Evolutionary conservation across 1,140 invertebrate genomes (phyloP).

Genomic region (Camponotus vicinus): DNA sequence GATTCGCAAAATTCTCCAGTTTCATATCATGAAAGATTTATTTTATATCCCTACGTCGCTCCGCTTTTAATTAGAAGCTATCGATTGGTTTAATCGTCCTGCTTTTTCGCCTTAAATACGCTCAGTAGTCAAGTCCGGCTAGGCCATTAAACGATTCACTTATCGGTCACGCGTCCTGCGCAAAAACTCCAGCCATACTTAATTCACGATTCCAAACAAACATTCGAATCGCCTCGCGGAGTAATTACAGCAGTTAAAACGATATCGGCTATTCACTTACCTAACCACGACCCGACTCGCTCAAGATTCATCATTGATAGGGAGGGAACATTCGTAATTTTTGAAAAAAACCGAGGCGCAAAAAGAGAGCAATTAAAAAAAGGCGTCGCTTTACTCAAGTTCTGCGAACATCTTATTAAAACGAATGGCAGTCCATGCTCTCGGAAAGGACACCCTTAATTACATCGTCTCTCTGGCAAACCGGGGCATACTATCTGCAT

Average conservation of each 20-base stretch:
- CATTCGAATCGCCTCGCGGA: slow-evolving; percentile 43
- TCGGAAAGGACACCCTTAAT: slow-evolving; percentile 63
- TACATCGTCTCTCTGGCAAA: slow-evolving; percentile 49
- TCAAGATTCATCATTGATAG: slow-evolving; percentile 2
- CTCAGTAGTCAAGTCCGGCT: not conserved
- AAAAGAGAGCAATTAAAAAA: not conserved
- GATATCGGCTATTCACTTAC: slow-evolving; percentile 49
- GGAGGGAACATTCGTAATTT: slow-evolving; percentile 42
- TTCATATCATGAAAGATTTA: slow-evolving; percentile 27
- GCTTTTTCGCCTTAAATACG: slow-evolving; percentile 53
- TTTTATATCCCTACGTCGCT: not conserved
- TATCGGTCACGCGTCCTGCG: slow-evolving; percentile 60
- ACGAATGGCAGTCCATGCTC: slow-evolving; percentile 37
- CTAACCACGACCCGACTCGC: slow-evolving; percentile 8
- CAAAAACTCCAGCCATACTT: slow-evolving; percentile 65
- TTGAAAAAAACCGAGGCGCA: not conserved
- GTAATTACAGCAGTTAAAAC: slow-evolving; percentile 72
- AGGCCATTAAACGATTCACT: slow-evolving; percentile 68
- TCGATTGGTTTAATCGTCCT: slow-evolving; percentile 64
- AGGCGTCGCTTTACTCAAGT: slow-evolving; percentile 20
- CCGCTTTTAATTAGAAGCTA: slow-evolving; percentile 67
- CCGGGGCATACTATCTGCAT: slow-evolving; percentile 55
- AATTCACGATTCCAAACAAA: slow-evolving; percentile 44
- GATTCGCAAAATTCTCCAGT: slow-evolving; percentile 4
- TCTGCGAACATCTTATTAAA: slow-evolving; percentile 63